Conservation (phyloP, 2,113 vertebrate species). For the Larimichthys polyactis region DNA sequence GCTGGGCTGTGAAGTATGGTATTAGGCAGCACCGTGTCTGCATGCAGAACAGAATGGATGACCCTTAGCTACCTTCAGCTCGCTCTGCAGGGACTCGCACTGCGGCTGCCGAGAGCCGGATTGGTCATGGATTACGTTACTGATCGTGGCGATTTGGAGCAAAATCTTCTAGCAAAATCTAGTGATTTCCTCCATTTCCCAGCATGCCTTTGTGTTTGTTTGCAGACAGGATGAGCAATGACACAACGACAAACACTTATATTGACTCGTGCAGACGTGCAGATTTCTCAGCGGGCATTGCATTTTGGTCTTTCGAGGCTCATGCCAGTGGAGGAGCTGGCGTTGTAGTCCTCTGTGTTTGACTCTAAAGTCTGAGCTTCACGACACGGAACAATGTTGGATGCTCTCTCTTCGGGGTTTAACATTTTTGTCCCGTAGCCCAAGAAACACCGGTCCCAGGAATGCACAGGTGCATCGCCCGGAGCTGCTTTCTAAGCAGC, state of each 20-base stretch:
- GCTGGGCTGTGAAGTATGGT: conserved; percentile 78
- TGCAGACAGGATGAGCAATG: not conserved
- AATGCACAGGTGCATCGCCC: conserved; percentile 26
- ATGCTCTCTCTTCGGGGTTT: not conserved
- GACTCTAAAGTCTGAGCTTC: not conserved
- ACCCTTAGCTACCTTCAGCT: conserved; percentile 51
- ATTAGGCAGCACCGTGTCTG: conserved; percentile 70
- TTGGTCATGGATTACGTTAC: conserved; percentile 1
- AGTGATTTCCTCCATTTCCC: not conserved
- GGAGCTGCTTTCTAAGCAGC: not conserved
- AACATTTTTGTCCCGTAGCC: not conserved
- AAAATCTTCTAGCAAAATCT: conserved; percentile 18
- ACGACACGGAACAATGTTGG: not conserved
- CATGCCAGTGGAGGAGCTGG: not conserved
- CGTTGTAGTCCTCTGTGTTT: not conserved
- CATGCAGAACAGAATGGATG: conserved; percentile 65
- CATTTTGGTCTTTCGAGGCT: not conserved
- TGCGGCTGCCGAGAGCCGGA: not conserved
- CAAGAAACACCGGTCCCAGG: not conserved
- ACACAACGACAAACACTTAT: not conserved
- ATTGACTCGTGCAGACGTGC: too few relatives aligned
- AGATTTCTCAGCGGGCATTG: not conserved
- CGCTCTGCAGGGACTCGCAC: conserved; percentile 19
- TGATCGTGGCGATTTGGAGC: not conserved
- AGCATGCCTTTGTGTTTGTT: not conserved